Evolutionary conservation across 2,888 invertebrate genomes (phyloP), one percentile per base, ranked within the genome.

Genomic region (Drosophila robusta): DNA sequence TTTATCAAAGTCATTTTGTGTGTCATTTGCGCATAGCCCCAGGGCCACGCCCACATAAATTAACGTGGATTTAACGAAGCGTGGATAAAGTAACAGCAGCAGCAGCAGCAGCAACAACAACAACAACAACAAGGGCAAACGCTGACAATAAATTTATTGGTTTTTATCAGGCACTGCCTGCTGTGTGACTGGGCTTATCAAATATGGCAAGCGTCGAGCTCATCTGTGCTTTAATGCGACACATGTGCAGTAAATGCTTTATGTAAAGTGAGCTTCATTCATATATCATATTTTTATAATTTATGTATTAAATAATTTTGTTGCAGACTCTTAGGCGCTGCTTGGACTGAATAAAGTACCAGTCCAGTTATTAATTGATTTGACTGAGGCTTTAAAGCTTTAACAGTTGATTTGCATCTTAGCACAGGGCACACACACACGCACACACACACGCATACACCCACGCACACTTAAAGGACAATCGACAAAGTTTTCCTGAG

Each of bases 1-100:
- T 86, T 87, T 84, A 82, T 84, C 80, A 84, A 87, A 87, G 86
- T 78, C 78, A 80, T 85, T 84, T 77, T 56, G 70, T 73, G 65
- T 47, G 60, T 72, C 72, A 75, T 76, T 71, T 75, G 55, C 55
- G 55, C 52, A 52, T 54, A 55, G 68, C 65, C 56, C 26, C 9
- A 41, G 58, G 69, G 50, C 57, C 32, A 38, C 45, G 47, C 82
- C 84, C 75, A 70, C 78, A 83, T 80, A 87, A 82, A 88, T 86
- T 79, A 86, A 71, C 66, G 76, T 60, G 56, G 67, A 83, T 71
- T 86, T 84, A 83, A 87, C 85, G 77, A 82, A 87, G 82, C 81
- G 66, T 65, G 65, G 45, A 51, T 63, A 42, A 63, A 50, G 62
- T 51, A 44, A 29, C 56, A 52, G 47, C 44, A 38, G 12, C 56